Base-by-base conservation (phyloP, 1,140 invertebrate species). In the Epicauta chinensis region DNA sequence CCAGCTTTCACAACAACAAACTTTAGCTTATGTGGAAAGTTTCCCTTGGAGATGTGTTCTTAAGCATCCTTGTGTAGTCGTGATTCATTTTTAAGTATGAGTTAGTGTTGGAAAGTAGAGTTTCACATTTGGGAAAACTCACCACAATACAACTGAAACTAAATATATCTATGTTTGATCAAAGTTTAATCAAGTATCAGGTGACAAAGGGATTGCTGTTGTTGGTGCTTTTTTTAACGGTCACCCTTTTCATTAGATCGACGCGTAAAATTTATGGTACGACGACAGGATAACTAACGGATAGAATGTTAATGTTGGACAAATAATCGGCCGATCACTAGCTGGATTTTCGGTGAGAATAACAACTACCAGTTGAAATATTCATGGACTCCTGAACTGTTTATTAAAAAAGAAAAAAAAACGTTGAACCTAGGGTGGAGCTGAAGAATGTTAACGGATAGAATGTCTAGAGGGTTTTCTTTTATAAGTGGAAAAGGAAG, bases 81-180 rank as follows among this genome's bases (percentile, higher is more conserved):
- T 47, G 45, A 47, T 47, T 47, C 45, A 47, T 47, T 47, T 47
- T 47, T 47, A 47, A 47, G 45, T 47, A 47, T 37, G 34, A 47
- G 45, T 23, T 23, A 23, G 23, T 23, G 7, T 23, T 2, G 23
- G 23, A 23, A n/a, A 7, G 23, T 7, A 23, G 7, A 23, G 23
- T 23, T 23, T 23, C 23, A 23, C 23, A 23, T 47, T 47, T 47
- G 37, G 32, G n/a, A 38, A 16, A 47, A 38, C 16, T 35, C 45
- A 36, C 36, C 15, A 37, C 37, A 10, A 15, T 4, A 14, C 16
- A 47, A 47, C 45, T 47, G 37, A 37, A 47, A 47, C 38, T 37
- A 34, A 34, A 16, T 38, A 17, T 38, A n/a, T n/a, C n/a, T n/a
- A 47, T 17, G 10, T 47, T 47, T 47, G 45, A 47, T 47, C 17